phyloP scores from a whole-genome alignment of 1,140 invertebrate species.

The Drosophila albomicans region DNA sequence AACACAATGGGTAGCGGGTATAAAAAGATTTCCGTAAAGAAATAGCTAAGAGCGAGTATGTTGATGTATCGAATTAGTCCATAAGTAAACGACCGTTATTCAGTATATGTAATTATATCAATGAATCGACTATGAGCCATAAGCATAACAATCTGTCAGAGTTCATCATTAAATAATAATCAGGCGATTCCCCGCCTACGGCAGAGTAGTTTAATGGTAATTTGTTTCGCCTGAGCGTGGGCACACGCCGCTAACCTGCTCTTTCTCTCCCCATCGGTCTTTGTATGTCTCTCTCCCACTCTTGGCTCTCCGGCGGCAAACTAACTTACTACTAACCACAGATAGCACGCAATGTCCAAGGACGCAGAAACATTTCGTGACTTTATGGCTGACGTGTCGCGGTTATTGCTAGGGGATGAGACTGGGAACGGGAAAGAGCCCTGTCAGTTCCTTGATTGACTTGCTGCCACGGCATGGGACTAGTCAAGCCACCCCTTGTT shows the following conservation, averaged over 20 bases:
- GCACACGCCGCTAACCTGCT: constrained; percentile 66
- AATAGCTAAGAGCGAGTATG: too few species aligned
- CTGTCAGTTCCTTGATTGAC: constrained; percentile 74
- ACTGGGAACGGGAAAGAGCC: constrained; percentile 6
- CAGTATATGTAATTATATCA: constrained; percentile 54
- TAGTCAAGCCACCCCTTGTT: constrained; percentile 65
- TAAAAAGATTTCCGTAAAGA: too few species aligned
- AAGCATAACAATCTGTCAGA: constrained; percentile 61
- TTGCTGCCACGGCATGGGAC: constrained; percentile 27
- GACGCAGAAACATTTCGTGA: constrained; percentile 66
- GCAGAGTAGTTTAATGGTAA: constrained; percentile 71
- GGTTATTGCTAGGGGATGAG: constrained; percentile 25
- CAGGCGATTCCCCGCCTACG: constrained; percentile 23
- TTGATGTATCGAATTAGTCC: too few species aligned
- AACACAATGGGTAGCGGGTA: too few species aligned
- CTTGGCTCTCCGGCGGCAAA: constrained; percentile 20
- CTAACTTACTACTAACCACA: constrained; percentile 69
- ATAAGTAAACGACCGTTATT: constrained; percentile 22
- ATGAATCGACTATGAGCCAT: constrained; percentile 44
- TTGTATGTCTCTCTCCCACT: not conserved
- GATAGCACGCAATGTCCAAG: constrained; percentile 61
- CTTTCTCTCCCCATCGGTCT: not conserved
- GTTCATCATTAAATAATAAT: constrained; percentile 82
- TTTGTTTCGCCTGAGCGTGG: constrained; percentile 84
- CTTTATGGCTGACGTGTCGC: constrained; percentile 82